Evolutionary conservation across 2,888 invertebrate genomes (phyloP), one percentile per base, ranked within the genome.

Genomic region (Thereva nobilitata): DNA sequence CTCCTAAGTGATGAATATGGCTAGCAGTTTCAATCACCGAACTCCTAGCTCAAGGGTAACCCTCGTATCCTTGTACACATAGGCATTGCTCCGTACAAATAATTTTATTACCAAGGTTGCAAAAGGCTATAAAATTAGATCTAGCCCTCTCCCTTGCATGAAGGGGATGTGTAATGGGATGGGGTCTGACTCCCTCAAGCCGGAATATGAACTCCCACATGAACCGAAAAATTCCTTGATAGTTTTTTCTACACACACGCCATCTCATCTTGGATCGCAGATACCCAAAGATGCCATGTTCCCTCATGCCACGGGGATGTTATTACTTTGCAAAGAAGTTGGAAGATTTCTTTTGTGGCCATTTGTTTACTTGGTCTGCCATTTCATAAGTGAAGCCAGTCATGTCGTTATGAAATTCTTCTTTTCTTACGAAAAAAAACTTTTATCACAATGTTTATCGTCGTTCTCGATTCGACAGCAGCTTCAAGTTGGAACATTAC

Each of bases 371-470:
- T 56, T 44, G 44, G 35, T 34, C 40, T 34, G 56, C 42, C n/a
- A 42, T 23, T 41, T 34, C 12, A 44, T 45, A 42, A 44, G 44
- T 56, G 42, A 56, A 44, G 44, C 8, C 44, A 34, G 8, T 23
- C 41, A 56, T 56, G 56, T 56, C 56, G 56, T 56, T 56, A 56
- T 56, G 42, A 56, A 56, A 56, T 56, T 56, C n/a, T 10, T 44
- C n/a, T 56, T 44, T 44, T 23, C 44, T 34, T 44, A 56, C 7
- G 44, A 23, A 23, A 23, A 23, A 23, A 23, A 56, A 10, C 44
- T 34, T 56, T 56, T 56, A 44, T 44, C n/a, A 10, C 23, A n/a
- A 44, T 56, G 56, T 56, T 56, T 56, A 44, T 56, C 56, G 34
- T 41, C 44, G 56, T n/a, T 12, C 9, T 23, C 23, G 23, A 23